These are phyloP conservation scores for Lethrus apterus DNA, from an alignment of 1,140 invertebrate species.

Conservation along the genomic window DNA sequence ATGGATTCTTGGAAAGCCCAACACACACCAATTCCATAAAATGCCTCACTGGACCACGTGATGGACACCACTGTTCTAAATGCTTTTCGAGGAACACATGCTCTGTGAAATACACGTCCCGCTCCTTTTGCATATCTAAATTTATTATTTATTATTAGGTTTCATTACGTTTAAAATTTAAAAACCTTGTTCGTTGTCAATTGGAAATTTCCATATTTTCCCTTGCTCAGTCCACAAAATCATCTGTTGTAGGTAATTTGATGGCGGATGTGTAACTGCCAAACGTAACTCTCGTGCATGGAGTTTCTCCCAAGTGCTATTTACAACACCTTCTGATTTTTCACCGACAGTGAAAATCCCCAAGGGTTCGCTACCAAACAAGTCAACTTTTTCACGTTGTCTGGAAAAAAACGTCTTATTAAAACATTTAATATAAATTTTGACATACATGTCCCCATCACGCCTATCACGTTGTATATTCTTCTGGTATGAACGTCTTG, in stretches of 20 bases:
- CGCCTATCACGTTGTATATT: background rate
- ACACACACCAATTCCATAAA: conserved; percentile 95
- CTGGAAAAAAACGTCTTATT: conserved; percentile 5
- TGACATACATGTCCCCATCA: too few relatives aligned
- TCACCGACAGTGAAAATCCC: conserved; percentile 48
- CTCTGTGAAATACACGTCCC: conserved; percentile 75
- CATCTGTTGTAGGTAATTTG: conserved; percentile 89
- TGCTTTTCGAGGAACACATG: conserved; percentile 89
- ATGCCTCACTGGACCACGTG: conserved; percentile 79
- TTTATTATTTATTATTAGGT: background rate
- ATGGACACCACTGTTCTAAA: conserved; percentile 82
- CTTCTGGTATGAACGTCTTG: background rate
- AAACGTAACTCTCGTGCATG: conserved; percentile 58
- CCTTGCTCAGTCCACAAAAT: conserved; percentile 90
- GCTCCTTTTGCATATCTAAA: conserved; percentile 71
- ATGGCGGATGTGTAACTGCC: conserved; percentile 59
- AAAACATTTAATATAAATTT: too few relatives aligned
- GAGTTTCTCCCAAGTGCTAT: conserved; percentile 62
- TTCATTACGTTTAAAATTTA: conserved; percentile 11
- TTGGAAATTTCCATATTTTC: conserved; percentile 95
- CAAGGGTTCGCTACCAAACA: conserved; percentile 51
- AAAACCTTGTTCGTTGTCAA: conserved; percentile 92
- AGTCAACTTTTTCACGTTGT: conserved; percentile 41
- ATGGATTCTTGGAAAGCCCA: conserved; percentile 92
- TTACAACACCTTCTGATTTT: conserved; percentile 40